Evolutionary conservation across 2,888 invertebrate species (phyloP).

Genomic region (Choreutis nemorana): DNA sequence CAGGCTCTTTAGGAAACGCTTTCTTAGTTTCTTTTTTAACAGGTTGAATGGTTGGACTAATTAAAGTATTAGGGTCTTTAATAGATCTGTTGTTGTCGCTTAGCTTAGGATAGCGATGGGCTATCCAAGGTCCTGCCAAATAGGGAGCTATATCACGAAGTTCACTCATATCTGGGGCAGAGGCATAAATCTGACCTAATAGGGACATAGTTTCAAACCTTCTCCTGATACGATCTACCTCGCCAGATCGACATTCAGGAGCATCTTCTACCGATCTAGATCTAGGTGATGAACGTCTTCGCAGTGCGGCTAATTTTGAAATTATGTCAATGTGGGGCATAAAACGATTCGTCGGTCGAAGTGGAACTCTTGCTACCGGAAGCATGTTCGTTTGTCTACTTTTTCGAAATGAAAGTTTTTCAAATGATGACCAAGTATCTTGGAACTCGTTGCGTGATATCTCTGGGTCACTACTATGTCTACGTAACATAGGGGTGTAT

Average conservation of each 20-base stretch:
- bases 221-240: slow-evolving; percentile 76
- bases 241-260: slow-evolving; percentile 66
- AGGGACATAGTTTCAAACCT: slow-evolving; percentile 77
- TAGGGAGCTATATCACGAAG: slow-evolving; percentile 81
- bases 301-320: slow-evolving; percentile 79
- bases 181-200: slow-evolving; percentile 80
- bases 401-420: slow-evolving; percentile 30
- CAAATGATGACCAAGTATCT: slow-evolving; percentile 53
- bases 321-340: slow-evolving; percentile 94
- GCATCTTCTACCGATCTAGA: slow-evolving; percentile 59
- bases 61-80: slow-evolving; percentile 38
- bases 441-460: slow-evolving; percentile 68
- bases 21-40: slow-evolving; percentile 50
- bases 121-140: slow-evolving; percentile 80
- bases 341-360: slow-evolving; percentile 73
- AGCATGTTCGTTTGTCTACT: slow-evolving; percentile 51
- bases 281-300: slow-evolving; percentile 49
- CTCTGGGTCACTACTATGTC: slow-evolving; percentile 83
- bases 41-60: slow-evolving; percentile 35
- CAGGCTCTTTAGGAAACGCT: slow-evolving; percentile 34
- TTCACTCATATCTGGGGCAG: slow-evolving; percentile 81
- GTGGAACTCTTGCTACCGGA: slow-evolving; percentile 70
- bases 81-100: slow-evolving; percentile 74
- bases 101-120: slow-evolving; percentile 77
- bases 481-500: slow-evolving; percentile 56